Conservation (phyloP, 2,113 vertebrate species). For the Cephalopterus ornatus region DNA sequence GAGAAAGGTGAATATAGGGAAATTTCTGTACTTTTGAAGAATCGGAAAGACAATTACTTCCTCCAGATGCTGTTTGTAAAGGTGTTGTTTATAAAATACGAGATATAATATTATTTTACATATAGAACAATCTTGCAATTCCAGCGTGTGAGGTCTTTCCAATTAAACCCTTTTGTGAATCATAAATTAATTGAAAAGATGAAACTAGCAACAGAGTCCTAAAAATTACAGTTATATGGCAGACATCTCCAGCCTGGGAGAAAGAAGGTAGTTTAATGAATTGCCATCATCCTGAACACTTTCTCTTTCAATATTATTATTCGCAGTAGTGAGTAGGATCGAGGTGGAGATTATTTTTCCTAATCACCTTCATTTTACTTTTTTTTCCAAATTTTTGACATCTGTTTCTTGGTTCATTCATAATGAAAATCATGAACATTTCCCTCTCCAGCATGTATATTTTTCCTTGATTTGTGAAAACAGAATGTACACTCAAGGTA, state of each 20-base stretch:
- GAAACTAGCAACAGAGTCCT: not conserved
- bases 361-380: not conserved
- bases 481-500: not conserved
- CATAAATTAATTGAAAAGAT: not conserved
- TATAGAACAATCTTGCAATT: not conserved
- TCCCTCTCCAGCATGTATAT: not conserved
- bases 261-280: not conserved
- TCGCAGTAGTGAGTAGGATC: not conserved
- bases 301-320: not conserved
- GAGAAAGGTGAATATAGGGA: not conserved
- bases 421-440: not conserved
- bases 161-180: not conserved
- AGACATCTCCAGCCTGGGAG: not conserved
- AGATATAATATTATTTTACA: not conserved
- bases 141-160: not conserved
- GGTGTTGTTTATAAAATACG: not conserved
- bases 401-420: not conserved
- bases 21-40: not conserved
- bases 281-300: not conserved
- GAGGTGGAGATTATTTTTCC: not conserved
- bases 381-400: not conserved
- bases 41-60: not conserved
- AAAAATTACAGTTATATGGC: not conserved
- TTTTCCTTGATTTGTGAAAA: not conserved
- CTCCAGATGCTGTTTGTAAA: not conserved